Evolutionary conservation across 1,140 invertebrate genomes (phyloP), one percentile per base, ranked within the genome.

Genomic region (Plectus sambesii): DNA sequence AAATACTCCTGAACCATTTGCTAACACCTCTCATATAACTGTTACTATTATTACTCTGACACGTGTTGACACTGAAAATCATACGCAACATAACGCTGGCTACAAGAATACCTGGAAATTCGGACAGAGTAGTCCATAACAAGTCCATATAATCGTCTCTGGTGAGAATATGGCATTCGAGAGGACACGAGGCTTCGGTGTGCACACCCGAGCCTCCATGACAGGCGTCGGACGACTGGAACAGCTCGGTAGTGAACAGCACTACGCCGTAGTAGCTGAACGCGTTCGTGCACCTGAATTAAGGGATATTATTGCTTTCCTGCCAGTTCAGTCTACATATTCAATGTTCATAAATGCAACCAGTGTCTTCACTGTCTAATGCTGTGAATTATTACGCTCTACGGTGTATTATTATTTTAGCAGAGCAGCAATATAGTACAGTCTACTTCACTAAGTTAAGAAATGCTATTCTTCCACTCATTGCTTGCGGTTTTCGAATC

Each of bases 211-310:
- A 37, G 48, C 58, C 20, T 45, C 75, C 74, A 59, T 75, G 72
- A 48, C 75, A 76, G 54, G 68, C 68, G 59, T 75, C 72, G 19
- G 67, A 69, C 29, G 66, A 67, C 62, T 86, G 83, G 72, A 94
- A 85, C 24, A 94, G 73, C 71, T 93, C 88, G 1, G 88, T 93
- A 1, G 87, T 89, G 80, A 94, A 87, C 36, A 94, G 72, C 3
- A 96, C 87, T 27, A 93, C 76, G 1, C 89, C 89, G 69, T 94
- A 94, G 68, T 96, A 96, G 59, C 85, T 89, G 72, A 94, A 93
- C 1, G 88, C 86, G 72, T 86, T 88, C 0, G 83, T 79, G 74
- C 87, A 82, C 86, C 86, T 88, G 63, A 37, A 69, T 44, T n/a
- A 9, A 33, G 66, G 58, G 63, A 15, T 44, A n/a, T 37, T 17